Percentiles rank a stretch among this genome's conserved stretches.
These are phyloP conservation scores for Crax fasciolata DNA, from an alignment of 2,797 vertebrate species.

Conservation along the genomic window DNA sequence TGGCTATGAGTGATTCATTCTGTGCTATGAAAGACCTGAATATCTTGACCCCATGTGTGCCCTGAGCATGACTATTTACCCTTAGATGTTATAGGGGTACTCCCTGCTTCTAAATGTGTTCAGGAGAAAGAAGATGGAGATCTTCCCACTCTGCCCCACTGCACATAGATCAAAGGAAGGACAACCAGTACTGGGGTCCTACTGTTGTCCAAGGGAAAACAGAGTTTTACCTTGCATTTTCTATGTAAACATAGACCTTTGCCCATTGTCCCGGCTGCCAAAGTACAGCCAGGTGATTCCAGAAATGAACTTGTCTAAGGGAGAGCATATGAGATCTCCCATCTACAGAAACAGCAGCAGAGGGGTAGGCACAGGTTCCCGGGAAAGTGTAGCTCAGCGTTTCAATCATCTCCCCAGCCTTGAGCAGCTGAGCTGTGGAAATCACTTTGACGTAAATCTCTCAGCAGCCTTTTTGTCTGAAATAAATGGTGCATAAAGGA, in stretches of 20 bases:
- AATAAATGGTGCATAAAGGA: conserved; percentile 67
- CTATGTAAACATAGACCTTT: accelerated
- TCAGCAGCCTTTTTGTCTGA: conserved; percentile 54
- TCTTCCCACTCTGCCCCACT: accelerated
- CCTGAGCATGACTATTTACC: neutral
- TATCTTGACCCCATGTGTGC: accelerated
- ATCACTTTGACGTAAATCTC: conserved; percentile 63
- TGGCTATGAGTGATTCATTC: neutral
- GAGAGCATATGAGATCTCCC: neutral
- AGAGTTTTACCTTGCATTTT: accelerated
- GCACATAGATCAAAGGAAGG: neutral
- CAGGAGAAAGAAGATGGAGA: neutral
- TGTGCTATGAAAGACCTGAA: neutral
- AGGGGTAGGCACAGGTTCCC: neutral
- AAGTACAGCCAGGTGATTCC: neutral
- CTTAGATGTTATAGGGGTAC: accelerated
- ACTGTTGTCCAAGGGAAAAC: neutral
- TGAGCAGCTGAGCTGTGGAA: conserved; percentile 55
- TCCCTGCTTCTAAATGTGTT: neutral
- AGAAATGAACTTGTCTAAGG: neutral
- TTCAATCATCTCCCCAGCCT: conserved; percentile 9
- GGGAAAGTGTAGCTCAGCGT: neutral
- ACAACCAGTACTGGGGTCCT: too few species aligned
- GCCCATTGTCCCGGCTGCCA: neutral
- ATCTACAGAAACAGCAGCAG: neutral